phyloP scores from a whole-genome alignment of 1,140 invertebrate genomes.

The Nephila pilipes region DNA sequence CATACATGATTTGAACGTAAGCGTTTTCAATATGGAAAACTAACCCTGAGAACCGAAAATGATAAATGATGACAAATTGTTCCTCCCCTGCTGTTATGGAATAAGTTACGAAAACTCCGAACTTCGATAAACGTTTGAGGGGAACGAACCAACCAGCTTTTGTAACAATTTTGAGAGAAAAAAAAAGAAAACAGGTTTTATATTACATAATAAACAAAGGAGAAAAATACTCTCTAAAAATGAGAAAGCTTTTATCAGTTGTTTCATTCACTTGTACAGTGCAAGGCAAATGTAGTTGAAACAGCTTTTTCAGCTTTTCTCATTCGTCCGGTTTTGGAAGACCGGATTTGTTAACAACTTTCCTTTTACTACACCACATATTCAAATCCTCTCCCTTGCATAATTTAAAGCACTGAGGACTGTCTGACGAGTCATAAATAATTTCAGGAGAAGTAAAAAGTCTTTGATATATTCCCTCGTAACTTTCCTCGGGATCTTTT shows the following conservation, averaged over 20 bases:
- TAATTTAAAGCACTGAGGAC: slow-evolving; percentile 37
- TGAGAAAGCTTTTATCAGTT: slow-evolving; percentile 54
- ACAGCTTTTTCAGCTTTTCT: neutral
- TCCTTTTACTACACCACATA: slow-evolving; percentile 32
- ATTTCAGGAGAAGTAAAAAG: slow-evolving; percentile 50
- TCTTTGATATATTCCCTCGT: slow-evolving; percentile 6
- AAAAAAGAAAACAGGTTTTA: neutral
- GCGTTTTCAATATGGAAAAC: slow-evolving; percentile 35
- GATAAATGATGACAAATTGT: slow-evolving; percentile 50
- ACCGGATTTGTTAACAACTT: slow-evolving; percentile 51
- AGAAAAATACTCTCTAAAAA: neutral
- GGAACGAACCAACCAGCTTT: neutral
- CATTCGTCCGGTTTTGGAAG: neutral
- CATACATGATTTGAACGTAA: neutral
- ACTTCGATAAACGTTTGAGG: slow-evolving; percentile 15
- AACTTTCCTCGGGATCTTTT: neutral
- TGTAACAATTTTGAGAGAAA: neutral
- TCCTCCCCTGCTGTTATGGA: neutral
- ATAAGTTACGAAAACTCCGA: neutral
- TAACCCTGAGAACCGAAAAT: slow-evolving; percentile 4
- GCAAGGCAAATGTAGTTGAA: slow-evolving; percentile 21
- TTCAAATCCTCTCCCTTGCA: slow-evolving; percentile 51
- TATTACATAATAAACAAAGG: slow-evolving; percentile 54
- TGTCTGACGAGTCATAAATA: slow-evolving; percentile 29
- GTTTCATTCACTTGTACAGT: neutral